Base-by-base conservation (phyloP, 2,888 invertebrate species). In the Leptinotarsa rubiginosa region DNA sequence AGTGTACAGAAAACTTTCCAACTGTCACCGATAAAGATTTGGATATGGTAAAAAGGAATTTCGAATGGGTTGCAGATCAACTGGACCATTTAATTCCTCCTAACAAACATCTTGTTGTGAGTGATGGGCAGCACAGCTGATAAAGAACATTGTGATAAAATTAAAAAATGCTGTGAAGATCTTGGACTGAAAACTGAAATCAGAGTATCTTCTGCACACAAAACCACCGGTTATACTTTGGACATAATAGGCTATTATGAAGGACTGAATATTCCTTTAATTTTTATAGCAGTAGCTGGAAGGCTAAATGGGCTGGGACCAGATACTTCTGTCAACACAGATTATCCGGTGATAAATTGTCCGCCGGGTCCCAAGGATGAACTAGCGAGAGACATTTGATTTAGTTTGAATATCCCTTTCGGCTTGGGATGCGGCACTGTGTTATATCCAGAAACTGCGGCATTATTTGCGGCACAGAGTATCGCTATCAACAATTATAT, bases 241-340 rank as follows among this genome's bases (percentile, higher is more conserved):
- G 90, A 91, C 76, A 92, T 96, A 77, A 89, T 95, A 66, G 91
- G 93, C 16, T 92, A 94, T 85, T 95, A 95, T 86, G 96, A 96
- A 89, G 95, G 96, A 88, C 91, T 91, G 1, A 86, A 86, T 7
- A 81, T 89, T 75, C 89, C 90, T 82, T 80, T 97, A 4, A 95
- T 99, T 41, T 94, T 99, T 86, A 92, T 99, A 76, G 98, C 98
- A 10, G 97, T 99, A 4, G 99, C 99, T n/a, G 99, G 99, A 41
- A 92, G 98, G 76, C 98, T 98, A 79, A 99, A 99, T 88, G 99
- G 99, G 4, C 90, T 99, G 41, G 99, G 99, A 0, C 98, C 98
- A 7, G 99, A 99, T 0, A 89, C 98, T 22, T 96, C 97, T 3
- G 98, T 97, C 52, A 98, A 97, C 88, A 94, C 97, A 0, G 91